Conservation (phyloP, 2,113 vertebrate species). For the Anseranas semipalmata region DNA sequence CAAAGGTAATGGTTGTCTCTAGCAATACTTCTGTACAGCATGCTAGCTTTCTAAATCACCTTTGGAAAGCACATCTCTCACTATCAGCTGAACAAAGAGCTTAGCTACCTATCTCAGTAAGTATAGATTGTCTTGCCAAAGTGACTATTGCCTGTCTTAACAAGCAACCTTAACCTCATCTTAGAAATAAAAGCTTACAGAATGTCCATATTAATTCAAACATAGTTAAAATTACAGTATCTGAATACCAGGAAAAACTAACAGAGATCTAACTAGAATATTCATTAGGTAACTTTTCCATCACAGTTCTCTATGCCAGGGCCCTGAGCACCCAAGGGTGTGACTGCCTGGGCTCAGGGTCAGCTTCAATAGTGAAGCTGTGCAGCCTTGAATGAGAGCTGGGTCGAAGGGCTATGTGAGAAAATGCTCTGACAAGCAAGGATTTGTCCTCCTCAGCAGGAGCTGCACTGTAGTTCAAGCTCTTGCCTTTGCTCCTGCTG, state of each 20-base stretch:
- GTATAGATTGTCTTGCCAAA: not conserved
- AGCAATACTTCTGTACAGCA: not conserved
- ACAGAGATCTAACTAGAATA: not conserved
- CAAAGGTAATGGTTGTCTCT: not conserved
- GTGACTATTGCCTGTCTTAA: not conserved
- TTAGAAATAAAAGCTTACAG: not conserved
- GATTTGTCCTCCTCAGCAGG: not conserved
- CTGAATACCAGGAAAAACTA: not conserved
- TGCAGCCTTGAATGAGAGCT: not conserved
- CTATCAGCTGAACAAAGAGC: not conserved
- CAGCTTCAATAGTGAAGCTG: not conserved
- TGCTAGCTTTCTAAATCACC: not conserved
- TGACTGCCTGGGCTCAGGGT: not conserved
- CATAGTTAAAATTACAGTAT: not conserved
- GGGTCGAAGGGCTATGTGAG: not conserved
- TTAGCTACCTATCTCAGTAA: not conserved
- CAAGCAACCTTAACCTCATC: not conserved
- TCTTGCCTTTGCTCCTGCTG: not conserved
- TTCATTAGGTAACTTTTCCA: not conserved
- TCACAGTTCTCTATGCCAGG: not conserved
- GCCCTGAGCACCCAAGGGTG: fast-evolving
- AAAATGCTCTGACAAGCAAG: not conserved
- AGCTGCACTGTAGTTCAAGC: not conserved
- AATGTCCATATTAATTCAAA: not conserved
- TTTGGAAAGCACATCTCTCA: not conserved